These are phyloP conservation scores for Allobates femoralis DNA, from an alignment of 2,797 vertebrate genomes.

Conservation along the genomic window DNA sequence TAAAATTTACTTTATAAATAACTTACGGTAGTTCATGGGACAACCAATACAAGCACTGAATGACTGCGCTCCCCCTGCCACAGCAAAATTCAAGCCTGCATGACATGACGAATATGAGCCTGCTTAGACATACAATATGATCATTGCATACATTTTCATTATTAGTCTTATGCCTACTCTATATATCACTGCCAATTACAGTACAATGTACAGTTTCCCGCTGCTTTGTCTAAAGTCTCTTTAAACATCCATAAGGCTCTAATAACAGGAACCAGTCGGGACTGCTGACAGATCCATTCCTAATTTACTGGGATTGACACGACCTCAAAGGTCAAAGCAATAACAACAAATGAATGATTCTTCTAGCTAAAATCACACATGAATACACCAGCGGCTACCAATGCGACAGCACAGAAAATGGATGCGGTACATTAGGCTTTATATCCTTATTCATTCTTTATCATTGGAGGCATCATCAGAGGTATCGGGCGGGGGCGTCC, in stretches of 20 bases:
- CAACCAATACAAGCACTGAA: too few relatives aligned
- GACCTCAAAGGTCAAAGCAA: conserved; percentile 32
- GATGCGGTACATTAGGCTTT: too few relatives aligned
- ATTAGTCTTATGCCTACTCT: not conserved
- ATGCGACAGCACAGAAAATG: too few relatives aligned
- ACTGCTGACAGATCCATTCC: conserved; percentile 4
- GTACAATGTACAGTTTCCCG: not conserved
- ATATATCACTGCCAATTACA: not conserved
- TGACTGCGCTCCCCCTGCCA: not conserved
- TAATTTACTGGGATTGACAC: not conserved
- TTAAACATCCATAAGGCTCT: not conserved
- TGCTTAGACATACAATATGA: not conserved
- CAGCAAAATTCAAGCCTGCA: not conserved
- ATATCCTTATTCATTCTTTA: too few relatives aligned
- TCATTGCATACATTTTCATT: not conserved
- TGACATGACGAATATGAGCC: not conserved
- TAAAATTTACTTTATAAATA: too few relatives aligned
- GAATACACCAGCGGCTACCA: not conserved
- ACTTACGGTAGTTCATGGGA: too few relatives aligned
- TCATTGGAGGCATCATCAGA: too few relatives aligned
- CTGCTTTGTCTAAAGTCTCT: not conserved
- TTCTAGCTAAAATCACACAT: not conserved
- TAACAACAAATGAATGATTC: not conserved
- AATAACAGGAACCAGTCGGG: not conserved
- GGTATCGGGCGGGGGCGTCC: too few relatives aligned